phyloP scores from a whole-genome alignment of 2,888 invertebrate genomes.

The Tetranychus truncatus region DNA sequence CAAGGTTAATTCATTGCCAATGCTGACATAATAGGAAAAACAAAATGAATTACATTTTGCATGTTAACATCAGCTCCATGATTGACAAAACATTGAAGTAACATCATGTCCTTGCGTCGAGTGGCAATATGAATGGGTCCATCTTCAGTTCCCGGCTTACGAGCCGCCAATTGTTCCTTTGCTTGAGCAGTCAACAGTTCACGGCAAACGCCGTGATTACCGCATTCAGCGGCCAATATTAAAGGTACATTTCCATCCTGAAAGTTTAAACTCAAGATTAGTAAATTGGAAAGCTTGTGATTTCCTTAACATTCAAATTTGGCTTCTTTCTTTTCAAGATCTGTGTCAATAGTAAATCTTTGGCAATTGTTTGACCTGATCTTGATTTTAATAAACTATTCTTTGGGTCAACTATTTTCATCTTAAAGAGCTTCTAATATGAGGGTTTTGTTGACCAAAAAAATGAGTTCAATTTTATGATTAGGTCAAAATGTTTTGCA shows the following conservation, averaged over 20 bases:
- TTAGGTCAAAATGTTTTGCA: neutral
- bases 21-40: neutral
- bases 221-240: slow-evolving; percentile 78
- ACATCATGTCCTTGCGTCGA: slow-evolving; percentile 73
- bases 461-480: neutral
- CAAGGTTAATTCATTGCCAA: slow-evolving; percentile 27
- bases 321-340: too few relatives aligned
- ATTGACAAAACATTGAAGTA: slow-evolving; percentile 77
- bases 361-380: too few relatives aligned
- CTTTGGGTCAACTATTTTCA: too few relatives aligned
- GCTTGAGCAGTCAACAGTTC: slow-evolving; percentile 49
- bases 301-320: too few relatives aligned
- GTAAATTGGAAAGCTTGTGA: too few relatives aligned
- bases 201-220: slow-evolving; percentile 83
- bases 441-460: neutral
- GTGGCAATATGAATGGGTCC: slow-evolving; percentile 86
- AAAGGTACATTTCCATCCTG: slow-evolving; percentile 76
- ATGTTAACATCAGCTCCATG: slow-evolving; percentile 77
- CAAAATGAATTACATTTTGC: slow-evolving; percentile 52
- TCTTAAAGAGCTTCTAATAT: neutral
- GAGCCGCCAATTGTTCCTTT: slow-evolving; percentile 43
- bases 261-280: neutral
- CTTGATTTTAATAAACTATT: too few relatives aligned
- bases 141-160: slow-evolving; percentile 52
- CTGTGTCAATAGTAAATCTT: too few relatives aligned